phyloP scores from a whole-genome alignment of 2,113 vertebrate species.

The Mustelus asterias region DNA sequence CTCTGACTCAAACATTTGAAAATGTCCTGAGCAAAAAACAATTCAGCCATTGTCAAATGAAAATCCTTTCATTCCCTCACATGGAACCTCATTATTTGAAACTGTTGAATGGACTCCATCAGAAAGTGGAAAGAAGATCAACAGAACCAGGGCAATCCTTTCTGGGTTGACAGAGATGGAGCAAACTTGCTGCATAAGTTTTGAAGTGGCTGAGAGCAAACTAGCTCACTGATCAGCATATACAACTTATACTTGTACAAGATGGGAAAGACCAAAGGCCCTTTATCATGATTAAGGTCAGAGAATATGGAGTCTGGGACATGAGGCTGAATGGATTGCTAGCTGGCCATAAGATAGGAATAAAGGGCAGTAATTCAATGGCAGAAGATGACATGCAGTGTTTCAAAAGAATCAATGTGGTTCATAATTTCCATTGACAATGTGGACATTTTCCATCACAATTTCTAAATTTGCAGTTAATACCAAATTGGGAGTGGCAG shows the following conservation, averaged over 20 bases:
- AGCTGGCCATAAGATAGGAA: background rate
- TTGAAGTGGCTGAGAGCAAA: background rate
- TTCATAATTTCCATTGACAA: background rate
- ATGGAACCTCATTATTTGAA: background rate
- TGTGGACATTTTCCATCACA: background rate
- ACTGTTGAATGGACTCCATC: background rate
- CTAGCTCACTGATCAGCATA: background rate
- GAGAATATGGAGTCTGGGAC: too few relatives aligned
- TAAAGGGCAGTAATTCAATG: background rate
- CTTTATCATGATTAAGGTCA: background rate
- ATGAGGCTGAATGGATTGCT: too few relatives aligned
- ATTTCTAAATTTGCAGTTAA: background rate
- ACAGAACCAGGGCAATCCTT: background rate
- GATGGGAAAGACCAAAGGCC: background rate
- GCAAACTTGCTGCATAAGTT: background rate
- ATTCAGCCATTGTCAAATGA: background rate
- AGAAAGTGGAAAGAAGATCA: background rate
- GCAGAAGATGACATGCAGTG: too few relatives aligned
- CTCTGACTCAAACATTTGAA: background rate
- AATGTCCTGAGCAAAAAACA: background rate
- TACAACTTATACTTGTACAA: background rate
- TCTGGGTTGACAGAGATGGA: background rate
- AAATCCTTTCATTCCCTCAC: background rate
- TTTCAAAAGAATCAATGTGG: too few relatives aligned
- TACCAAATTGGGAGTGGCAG: background rate